Evolutionary conservation across 2,888 invertebrate species (phyloP).

Genomic region (Phaedon cochleariae): DNA sequence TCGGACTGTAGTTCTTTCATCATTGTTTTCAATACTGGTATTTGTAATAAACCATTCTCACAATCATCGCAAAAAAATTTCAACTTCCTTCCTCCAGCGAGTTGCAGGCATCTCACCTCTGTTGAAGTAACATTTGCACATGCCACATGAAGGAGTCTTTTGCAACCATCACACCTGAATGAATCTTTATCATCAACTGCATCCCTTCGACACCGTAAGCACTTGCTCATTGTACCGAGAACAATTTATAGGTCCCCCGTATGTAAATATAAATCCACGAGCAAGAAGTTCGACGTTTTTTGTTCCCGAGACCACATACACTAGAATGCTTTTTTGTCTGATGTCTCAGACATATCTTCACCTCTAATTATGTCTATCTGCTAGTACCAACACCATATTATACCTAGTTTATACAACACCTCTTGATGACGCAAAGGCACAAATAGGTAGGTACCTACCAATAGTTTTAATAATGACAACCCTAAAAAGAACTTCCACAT

Average conservation of each 20-base stretch:
- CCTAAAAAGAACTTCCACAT: too few relatives aligned
- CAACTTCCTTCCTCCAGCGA: too few relatives aligned
- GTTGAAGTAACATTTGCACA: slow-evolving; percentile 9
- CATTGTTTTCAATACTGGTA: slow-evolving; percentile 7
- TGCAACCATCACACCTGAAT: slow-evolving; percentile 6
- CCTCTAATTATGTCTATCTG: too few relatives aligned
- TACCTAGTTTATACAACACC: too few relatives aligned
- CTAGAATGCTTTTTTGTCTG: background rate
- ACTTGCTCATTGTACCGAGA: background rate
- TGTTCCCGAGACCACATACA: background rate
- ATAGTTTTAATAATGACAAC: too few relatives aligned
- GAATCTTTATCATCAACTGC: background rate
- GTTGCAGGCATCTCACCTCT: too few relatives aligned
- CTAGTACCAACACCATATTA: too few relatives aligned
- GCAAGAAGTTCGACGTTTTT: background rate
- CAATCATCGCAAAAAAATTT: slow-evolving; percentile 9
- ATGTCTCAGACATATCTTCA: background rate
- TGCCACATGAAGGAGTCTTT: slow-evolving; percentile 1
- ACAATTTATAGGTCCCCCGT: background rate
- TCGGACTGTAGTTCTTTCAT: slow-evolving; percentile 4
- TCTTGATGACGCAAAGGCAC: too few relatives aligned
- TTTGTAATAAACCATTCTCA: slow-evolving; percentile 3
- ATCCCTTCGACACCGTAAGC: background rate
- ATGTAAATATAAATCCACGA: background rate
- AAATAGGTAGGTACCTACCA: too few relatives aligned